A percentile compares a stretch with the other conserved stretches of the same genome.
Evolutionary conservation across 2,113 vertebrate species (phyloP).

Genomic region (Damaliscus lunatus): DNA sequence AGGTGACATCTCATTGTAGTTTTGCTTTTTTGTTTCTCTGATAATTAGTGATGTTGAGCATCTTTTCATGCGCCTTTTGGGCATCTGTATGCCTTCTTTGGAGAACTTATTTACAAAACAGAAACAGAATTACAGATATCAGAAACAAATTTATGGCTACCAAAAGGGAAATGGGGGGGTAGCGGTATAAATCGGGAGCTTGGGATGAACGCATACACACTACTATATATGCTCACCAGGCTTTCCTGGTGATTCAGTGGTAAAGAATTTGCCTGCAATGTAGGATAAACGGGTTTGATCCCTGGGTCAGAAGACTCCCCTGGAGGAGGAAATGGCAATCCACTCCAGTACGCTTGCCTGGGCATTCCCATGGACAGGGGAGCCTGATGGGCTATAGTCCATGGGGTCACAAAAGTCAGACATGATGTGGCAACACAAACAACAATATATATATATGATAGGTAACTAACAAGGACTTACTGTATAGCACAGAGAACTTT

Average conservation of each 20-base stretch:
- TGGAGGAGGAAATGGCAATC: background rate
- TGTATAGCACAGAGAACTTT: background rate
- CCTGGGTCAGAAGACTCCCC: background rate
- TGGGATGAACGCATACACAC: background rate
- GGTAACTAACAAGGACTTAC: background rate
- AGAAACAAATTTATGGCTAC: background rate
- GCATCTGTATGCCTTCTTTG: background rate
- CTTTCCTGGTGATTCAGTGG: background rate
- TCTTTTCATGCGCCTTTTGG: background rate
- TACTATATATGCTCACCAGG: background rate
- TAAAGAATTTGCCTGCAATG: background rate
- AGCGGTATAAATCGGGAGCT: background rate
- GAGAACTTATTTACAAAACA: background rate
- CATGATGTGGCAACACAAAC: background rate
- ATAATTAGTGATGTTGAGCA: background rate
- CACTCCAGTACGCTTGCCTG: background rate
- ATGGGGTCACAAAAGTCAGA: background rate
- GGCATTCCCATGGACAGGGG: background rate
- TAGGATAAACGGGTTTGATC: background rate
- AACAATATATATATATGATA: background rate
- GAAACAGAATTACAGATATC: background rate
- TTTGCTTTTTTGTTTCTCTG: background rate
- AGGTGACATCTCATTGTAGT: background rate
- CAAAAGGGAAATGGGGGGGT: background rate
- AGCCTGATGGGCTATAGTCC: background rate